Evolutionary conservation across 1,140 invertebrate species (phyloP), one percentile per base, ranked within the genome.

Genomic region (Manduca sexta): DNA sequence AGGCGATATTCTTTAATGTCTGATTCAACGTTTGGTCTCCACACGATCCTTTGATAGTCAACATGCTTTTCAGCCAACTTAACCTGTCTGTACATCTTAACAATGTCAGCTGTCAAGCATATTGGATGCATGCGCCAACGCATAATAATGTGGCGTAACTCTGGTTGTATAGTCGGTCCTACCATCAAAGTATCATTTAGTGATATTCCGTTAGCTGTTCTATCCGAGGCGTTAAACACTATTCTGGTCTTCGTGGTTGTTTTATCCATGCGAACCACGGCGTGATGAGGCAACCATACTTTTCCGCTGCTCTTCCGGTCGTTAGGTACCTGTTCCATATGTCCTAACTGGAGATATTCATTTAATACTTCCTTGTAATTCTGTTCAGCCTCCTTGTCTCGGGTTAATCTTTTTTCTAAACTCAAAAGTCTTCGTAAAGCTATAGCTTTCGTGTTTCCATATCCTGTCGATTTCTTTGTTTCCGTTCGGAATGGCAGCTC

Each of bases 41-140:
- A 82, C 3, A 79, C 14, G 6, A 84, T 77, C 39, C 72, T 44
- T 51, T 82, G 78, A 39, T 18, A 80, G 11, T 61, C 42, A 31
- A 49, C n/a, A 62, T 56, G 46, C 1, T 58, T 30, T 34, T 54
- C 30, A 1, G 14, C 5, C 10, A 84, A 60, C 0, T 71, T 18
- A 3, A 88, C 66, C 48, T 82, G 77, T 8, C 85, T 42, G 53
- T 85, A 89, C 83, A 88, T 88, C 52, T 84, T 81, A n/a, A 55
- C 45, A 1, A 87, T 69, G 37, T 88, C 86, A 1, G 66, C 72
- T 10, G 53, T 33, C n/a, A 61, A 26, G 31, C 45, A 44, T 33
- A 62, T 39, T 17, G 49, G 45, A 33, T 56, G 56, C 33, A 14
- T 14, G n/a, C 61, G 26, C 56, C 61, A 64, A 14, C 54, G 16